Base-by-base conservation (phyloP, 2,797 vertebrate genomes). In the Epinephelus malabaricus region DNA sequence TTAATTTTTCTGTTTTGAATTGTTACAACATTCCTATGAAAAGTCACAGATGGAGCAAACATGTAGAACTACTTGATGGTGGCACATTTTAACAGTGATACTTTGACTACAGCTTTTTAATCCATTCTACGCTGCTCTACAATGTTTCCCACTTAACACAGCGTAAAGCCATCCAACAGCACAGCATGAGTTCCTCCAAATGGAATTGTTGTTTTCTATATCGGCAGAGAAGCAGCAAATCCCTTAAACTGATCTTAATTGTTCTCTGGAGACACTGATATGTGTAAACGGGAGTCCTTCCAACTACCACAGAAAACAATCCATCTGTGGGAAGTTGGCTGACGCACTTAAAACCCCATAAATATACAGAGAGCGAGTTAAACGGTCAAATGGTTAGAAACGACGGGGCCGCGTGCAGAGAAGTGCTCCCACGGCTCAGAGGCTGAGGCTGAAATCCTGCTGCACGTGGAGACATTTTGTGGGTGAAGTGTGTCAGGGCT, bases 401-500 rank as follows among this genome's bases (percentile, higher is more conserved):
- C 5, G 7, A 10, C 6, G 6, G 49, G 19, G 30, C 30, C 1
- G 6, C 6, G 30, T 34, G 63, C 54, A 56, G 68, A 63, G 73
- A 86, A 85, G 59, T 2, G 15, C 74, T 85, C 54, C 65, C 66
- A 58, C 38, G n/a, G 69, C 67, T 89, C 78, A 63, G 54, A 70
- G 15, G 12, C 12, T 8, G 53, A 23, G 43, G 56, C 65, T 72
- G 62, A 80, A 89, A 89, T 87, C 73, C 84, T 77, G 65, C 1
- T 49, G 75, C 87, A 84, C 61, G 38, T 78, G 78, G 54, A 85
- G 68, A 71, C 64, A 40, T 51, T 74, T 76, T 25, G 70, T 40
- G 17, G 6, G 49, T 12, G 40, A 85, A 76, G 54, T 74, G 54
- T 85, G 72, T 79, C 84, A 47, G 63, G 60, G 85, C 76, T 92